Evolutionary conservation across 2,888 invertebrate genomes (phyloP).

Genomic region (Ichneumoninae sp.): DNA sequence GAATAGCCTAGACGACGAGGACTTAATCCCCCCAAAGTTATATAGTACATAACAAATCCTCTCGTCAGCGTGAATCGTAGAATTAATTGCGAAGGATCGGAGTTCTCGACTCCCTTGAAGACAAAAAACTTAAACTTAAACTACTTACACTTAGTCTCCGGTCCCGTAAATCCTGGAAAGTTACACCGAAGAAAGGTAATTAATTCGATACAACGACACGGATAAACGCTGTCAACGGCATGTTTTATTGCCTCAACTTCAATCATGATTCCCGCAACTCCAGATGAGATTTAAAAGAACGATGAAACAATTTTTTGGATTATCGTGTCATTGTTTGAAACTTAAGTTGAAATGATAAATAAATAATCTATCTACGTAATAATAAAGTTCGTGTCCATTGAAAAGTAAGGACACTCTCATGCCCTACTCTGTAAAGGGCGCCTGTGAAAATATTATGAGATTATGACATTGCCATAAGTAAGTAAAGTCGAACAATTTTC

Average conservation of each 20-base stretch:
- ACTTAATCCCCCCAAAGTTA: constrained; percentile 11
- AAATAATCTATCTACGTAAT: background rate
- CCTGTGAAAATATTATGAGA: too few relatives aligned
- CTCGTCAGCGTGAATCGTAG: constrained; percentile 4
- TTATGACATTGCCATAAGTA: too few relatives aligned
- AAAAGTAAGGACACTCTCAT: too few relatives aligned
- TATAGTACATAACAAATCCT: background rate
- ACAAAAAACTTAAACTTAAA: background rate
- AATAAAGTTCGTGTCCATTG: too few relatives aligned
- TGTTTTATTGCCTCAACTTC: background rate
- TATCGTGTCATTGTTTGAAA: background rate
- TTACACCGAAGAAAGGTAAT: background rate
- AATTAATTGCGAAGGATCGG: constrained; percentile 1
- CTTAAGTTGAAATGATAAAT: background rate
- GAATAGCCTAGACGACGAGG: background rate
- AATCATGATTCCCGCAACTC: background rate
- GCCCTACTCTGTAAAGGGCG: too few relatives aligned
- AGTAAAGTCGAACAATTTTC: too few relatives aligned
- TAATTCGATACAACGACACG: background rate
- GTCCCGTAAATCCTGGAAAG: background rate
- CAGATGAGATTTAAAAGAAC: background rate
- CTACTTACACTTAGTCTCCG: background rate
- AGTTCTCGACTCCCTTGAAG: background rate
- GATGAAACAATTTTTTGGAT: background rate
- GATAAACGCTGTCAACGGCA: background rate